Evolutionary conservation across 2,888 invertebrate genomes (phyloP).

Genomic region (Drosophila barbarae): DNA sequence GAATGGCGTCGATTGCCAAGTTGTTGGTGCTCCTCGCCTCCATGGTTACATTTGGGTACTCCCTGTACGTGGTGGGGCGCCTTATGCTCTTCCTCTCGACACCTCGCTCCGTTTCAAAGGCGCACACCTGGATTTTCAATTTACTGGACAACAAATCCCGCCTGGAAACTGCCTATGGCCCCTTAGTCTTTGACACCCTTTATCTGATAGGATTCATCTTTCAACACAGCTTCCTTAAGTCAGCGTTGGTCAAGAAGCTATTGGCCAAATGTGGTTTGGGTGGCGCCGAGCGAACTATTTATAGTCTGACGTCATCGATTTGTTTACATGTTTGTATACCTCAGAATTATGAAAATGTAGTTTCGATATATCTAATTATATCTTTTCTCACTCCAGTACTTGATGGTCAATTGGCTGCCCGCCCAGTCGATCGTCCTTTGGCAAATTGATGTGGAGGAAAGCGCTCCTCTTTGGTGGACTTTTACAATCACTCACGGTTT

Average conservation of each 20-base stretch:
- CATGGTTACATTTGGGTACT: conserved; percentile 80
- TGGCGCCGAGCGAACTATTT: conserved; percentile 80
- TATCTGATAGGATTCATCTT: conserved; percentile 81
- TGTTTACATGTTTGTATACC: conserved; percentile 79
- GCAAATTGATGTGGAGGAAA: conserved; percentile 81
- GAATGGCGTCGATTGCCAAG: conserved; percentile 73
- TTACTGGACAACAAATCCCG: conserved; percentile 77
- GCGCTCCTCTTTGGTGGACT: conserved; percentile 80
- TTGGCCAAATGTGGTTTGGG: conserved; percentile 79
- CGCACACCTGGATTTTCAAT: conserved; percentile 76
- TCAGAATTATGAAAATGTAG: neutral
- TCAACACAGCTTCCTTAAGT: conserved; percentile 83
- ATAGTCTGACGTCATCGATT: conserved; percentile 80
- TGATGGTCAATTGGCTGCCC: conserved; percentile 81
- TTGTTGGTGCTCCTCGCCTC: conserved; percentile 77
- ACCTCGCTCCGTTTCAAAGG: conserved; percentile 76
- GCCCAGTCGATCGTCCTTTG: conserved; percentile 81
- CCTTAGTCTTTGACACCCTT: conserved; percentile 80
- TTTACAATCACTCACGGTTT: conserved; percentile 81
- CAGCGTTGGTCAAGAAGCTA: conserved; percentile 79
- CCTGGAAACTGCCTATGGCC: conserved; percentile 77
- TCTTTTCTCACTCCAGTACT: conserved; percentile 76
- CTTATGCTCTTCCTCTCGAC: conserved; percentile 82
- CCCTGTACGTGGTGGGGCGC: conserved; percentile 81
- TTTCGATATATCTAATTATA: neutral